A percentile compares a stretch with the other conserved stretches of the same genome.
phyloP scores from a whole-genome alignment of 2,797 vertebrate genomes.

The Ctenopoma kingsleyae region DNA sequence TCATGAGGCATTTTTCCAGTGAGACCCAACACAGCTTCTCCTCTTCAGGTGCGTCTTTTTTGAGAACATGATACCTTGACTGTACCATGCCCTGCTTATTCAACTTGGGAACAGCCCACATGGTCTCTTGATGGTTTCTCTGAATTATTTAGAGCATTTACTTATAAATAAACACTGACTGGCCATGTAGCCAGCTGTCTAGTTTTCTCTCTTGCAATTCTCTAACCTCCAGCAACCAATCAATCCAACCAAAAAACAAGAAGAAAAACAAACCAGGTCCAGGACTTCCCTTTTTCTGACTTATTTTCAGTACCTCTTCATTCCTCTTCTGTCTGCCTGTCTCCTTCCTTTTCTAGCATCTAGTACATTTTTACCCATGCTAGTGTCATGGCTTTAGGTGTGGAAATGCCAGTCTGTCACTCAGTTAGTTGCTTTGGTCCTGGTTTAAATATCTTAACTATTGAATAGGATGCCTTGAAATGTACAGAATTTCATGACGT shows the following conservation, averaged over 20 bases:
- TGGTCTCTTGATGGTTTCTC: slow-evolving; percentile 65
- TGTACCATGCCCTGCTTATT: slow-evolving; percentile 23
- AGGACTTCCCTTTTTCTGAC: neutral
- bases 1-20: slow-evolving; percentile 12
- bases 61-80: slow-evolving; percentile 19
- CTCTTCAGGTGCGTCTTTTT: slow-evolving; percentile 16
- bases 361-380: neutral
- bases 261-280: slow-evolving; percentile 28
- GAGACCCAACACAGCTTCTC: slow-evolving; percentile 1
- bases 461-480: neutral
- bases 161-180: slow-evolving; percentile 76
- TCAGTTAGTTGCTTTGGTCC: neutral
- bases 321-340: neutral
- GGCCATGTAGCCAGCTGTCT: slow-evolving; percentile 50
- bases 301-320: slow-evolving; percentile 5
- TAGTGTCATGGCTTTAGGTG: neutral
- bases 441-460: neutral
- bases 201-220: slow-evolving; percentile 44
- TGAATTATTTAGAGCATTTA: slow-evolving; percentile 77
- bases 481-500: neutral
- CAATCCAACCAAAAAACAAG: slow-evolving; percentile 22
- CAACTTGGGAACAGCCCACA: slow-evolving; percentile 46
- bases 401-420: neutral
- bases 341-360: neutral
- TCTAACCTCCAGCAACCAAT: slow-evolving; percentile 46